phyloP scores from a whole-genome alignment of 2,888 invertebrate genomes.

The Drosophila kuntzei region DNA sequence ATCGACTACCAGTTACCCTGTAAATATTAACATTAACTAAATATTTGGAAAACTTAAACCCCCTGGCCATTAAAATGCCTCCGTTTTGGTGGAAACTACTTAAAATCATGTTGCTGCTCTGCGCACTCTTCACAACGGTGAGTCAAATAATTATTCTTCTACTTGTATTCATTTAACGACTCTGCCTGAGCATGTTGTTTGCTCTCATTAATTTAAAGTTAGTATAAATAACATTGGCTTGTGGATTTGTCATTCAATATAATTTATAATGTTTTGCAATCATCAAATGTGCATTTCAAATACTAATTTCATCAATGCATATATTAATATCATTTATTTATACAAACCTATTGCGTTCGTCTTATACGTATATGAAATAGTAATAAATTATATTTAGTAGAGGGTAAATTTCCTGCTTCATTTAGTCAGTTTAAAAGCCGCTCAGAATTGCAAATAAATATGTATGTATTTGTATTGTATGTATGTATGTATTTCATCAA shows the following conservation, averaged over 20 bases:
- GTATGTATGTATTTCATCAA: background rate
- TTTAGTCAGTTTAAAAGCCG: slow-evolving; percentile 1
- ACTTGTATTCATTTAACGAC: slow-evolving; percentile 2
- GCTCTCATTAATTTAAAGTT: background rate
- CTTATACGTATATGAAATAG: background rate
- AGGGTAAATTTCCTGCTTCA: slow-evolving; percentile 12
- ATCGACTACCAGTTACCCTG: slow-evolving; percentile 38
- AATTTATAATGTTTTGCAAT: background rate
- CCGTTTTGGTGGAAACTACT: slow-evolving; percentile 65
- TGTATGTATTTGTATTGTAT: background rate
- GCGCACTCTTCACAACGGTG: slow-evolving; percentile 65
- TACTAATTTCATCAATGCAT: slow-evolving; percentile 6
- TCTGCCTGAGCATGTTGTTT: slow-evolving; percentile 11
- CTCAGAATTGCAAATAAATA: slow-evolving; percentile 8
- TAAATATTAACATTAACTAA: slow-evolving; percentile 14
- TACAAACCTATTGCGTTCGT: background rate
- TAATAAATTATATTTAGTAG: background rate
- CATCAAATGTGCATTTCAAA: slow-evolving; percentile 1
- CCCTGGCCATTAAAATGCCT: slow-evolving; percentile 46
- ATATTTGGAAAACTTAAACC: background rate
- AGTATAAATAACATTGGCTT: background rate
- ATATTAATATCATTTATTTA: background rate
- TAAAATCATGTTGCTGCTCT: slow-evolving; percentile 62
- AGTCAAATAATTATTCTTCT: slow-evolving; percentile 24
- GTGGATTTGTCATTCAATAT: background rate